Conservation (phyloP, 2,797 vertebrate species). For the Coregonus ussuriensis region DNA sequence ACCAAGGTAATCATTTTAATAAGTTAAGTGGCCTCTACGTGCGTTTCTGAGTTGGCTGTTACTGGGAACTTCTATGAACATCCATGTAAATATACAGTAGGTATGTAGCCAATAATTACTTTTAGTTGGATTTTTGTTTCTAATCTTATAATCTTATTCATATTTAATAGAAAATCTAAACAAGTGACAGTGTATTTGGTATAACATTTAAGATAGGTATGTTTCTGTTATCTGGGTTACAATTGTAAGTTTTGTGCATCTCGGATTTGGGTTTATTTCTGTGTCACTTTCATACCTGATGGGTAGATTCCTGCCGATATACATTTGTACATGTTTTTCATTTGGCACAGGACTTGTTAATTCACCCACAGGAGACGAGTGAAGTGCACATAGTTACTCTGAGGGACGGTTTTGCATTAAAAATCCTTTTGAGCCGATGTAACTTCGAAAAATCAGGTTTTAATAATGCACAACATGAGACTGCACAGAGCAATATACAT, state of each 20-base stretch:
- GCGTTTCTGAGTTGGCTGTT: neutral
- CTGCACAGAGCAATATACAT: slow-evolving; percentile 96
- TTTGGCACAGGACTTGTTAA: slow-evolving; percentile 87
- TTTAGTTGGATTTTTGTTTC: neutral
- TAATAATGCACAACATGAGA: slow-evolving; percentile 96
- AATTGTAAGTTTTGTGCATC: neutral
- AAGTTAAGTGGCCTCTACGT: neutral
- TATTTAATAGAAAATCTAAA: neutral
- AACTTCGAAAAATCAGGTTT: slow-evolving; percentile 87
- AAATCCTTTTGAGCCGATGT: slow-evolving; percentile 96
- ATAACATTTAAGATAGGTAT: neutral
- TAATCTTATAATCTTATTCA: neutral
- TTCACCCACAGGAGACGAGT: slow-evolving; percentile 89
- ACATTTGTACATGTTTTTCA: slow-evolving; percentile 77
- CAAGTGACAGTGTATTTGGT: neutral
- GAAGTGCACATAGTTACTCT: slow-evolving; percentile 84
- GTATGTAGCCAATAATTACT: neutral
- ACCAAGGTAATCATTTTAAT: neutral
- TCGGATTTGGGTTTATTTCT: neutral
- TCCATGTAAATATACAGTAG: neutral
- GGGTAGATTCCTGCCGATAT: slow-evolving; percentile 51
- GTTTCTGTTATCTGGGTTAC: neutral
- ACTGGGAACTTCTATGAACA: neutral
- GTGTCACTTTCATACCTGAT: slow-evolving; percentile 14
- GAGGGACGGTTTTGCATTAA: slow-evolving; percentile 94